Conservation (phyloP, 2,797 vertebrate genomes). For the Rhinichthys osculus region DNA sequence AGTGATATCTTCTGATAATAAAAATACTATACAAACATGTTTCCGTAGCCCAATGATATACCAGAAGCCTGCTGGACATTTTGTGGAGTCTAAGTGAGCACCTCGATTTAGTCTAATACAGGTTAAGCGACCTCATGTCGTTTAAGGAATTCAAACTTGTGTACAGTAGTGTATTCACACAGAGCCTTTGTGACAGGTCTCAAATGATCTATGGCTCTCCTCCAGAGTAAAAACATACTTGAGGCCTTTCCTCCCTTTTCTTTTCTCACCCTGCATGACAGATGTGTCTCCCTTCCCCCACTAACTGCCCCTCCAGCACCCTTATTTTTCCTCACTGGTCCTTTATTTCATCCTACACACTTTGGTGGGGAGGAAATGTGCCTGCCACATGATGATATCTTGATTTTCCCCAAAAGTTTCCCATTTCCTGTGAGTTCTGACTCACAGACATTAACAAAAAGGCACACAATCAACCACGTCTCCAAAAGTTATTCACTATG, state of each 20-base stretch:
- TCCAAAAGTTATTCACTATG: slow-evolving; percentile 35
- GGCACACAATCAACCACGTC: slow-evolving; percentile 21
- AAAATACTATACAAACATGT: background rate
- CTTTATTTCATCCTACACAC: slow-evolving; percentile 57
- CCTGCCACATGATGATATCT: slow-evolving; percentile 61
- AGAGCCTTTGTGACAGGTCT: slow-evolving; percentile 52
- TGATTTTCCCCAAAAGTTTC: slow-evolving; percentile 59
- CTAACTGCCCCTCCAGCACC: slow-evolving; percentile 12
- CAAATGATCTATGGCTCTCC: slow-evolving; percentile 61
- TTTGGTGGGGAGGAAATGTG: slow-evolving; percentile 55
- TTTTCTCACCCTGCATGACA: slow-evolving; percentile 63
- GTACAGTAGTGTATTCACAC: slow-evolving; percentile 59
- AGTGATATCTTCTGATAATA: background rate
- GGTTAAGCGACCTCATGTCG: slow-evolving; percentile 16
- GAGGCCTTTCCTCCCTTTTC: slow-evolving; percentile 56
- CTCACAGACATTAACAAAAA: slow-evolving; percentile 50
- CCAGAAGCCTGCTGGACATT: background rate
- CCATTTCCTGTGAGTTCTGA: slow-evolving; percentile 59
- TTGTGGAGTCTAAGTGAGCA: slow-evolving; percentile 24
- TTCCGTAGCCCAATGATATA: background rate
- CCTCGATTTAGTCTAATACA: slow-evolving; percentile 21
- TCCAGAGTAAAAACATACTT: slow-evolving; percentile 60
- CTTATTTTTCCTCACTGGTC: slow-evolving; percentile 38
- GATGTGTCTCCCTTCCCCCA: slow-evolving; percentile 55
- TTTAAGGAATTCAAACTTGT: slow-evolving; percentile 53